Conservation (phyloP, 1,140 invertebrate species). For the Microplitis mediator region DNA sequence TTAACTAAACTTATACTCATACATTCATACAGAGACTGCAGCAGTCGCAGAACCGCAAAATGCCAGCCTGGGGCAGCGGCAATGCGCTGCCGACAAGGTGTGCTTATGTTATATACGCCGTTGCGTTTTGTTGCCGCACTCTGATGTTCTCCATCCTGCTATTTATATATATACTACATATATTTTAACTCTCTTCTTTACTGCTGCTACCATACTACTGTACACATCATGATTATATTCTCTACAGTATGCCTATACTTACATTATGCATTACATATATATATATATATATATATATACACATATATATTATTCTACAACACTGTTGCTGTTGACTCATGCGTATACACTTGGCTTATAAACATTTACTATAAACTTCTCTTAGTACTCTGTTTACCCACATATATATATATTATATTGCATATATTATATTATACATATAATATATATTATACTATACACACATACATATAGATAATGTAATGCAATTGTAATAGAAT, state of each 20-base stretch:
- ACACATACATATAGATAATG: not conserved
- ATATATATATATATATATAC: not conserved
- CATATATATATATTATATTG: not conserved
- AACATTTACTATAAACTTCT: not conserved
- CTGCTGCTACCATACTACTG: not conserved
- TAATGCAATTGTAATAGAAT: not conserved
- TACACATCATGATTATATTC: too few species aligned
- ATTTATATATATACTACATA: not conserved
- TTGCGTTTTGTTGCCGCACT: not conserved
- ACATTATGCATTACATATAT: too few species aligned
- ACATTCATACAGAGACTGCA: slow-evolving; percentile 12
- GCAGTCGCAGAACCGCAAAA: slow-evolving; percentile 29
- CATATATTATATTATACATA: too few species aligned
- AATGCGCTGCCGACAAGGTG: slow-evolving; percentile 6
- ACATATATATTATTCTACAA: not conserved
- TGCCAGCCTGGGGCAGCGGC: slow-evolving; percentile 18
- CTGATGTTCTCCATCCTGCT: not conserved
- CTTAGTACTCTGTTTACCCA: not conserved
- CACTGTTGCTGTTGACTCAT: not conserved
- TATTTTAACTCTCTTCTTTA: not conserved
- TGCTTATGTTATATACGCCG: not conserved
- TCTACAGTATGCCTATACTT: too few species aligned
- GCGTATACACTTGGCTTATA: slow-evolving; percentile 1
- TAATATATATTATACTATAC: too few species aligned
- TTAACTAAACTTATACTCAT: too few species aligned